Percentiles rank a stretch among this genome's conserved stretches.
These are phyloP conservation scores for Isichthys henryi DNA, from an alignment of 2,113 vertebrate species.

Conservation along the genomic window DNA sequence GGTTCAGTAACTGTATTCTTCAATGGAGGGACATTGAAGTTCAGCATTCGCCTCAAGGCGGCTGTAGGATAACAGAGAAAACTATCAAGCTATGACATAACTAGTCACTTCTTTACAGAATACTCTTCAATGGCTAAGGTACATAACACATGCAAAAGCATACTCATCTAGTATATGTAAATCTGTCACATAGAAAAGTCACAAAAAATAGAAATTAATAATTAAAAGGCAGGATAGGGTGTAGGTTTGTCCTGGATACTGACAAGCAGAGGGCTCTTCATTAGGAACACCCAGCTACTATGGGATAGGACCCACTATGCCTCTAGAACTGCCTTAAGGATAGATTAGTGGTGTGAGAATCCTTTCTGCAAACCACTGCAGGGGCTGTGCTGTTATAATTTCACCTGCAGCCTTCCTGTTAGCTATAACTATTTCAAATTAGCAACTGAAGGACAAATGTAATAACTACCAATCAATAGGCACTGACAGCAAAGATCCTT, in stretches of 20 bases:
- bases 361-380: not conserved
- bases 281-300: not conserved
- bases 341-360: not conserved
- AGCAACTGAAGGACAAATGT: not conserved
- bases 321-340: not conserved
- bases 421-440: not conserved
- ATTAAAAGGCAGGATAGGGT: not conserved
- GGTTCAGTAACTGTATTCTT: constrained; percentile 89
- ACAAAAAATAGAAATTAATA: not conserved
- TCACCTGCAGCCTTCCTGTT: not conserved
- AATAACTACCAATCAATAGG: not conserved
- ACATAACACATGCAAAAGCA: not conserved
- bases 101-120: not conserved
- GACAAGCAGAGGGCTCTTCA: not conserved
- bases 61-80: constrained; percentile 54
- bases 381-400: not conserved
- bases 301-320: not conserved
- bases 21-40: constrained; percentile 88
- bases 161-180: not conserved
- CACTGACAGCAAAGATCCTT: not conserved
- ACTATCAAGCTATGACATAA: not conserved
- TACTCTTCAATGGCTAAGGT: not conserved
- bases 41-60: constrained; percentile 92
- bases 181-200: not conserved
- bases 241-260: not conserved